Conservation (phyloP, 2,113 vertebrate genomes). For the Ranitomeya imitator region DNA sequence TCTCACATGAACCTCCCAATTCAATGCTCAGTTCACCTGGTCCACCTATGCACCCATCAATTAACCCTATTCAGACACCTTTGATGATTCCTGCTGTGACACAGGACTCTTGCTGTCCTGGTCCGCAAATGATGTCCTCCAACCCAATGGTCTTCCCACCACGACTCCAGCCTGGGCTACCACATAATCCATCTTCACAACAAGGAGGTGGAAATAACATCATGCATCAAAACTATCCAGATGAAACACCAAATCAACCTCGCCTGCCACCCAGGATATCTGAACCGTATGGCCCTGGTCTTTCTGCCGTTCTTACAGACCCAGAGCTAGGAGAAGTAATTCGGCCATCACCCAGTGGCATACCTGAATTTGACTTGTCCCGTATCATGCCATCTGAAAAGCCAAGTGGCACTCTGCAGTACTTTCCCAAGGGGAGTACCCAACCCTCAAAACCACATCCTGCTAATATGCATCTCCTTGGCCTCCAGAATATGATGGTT, state of each 20-base stretch:
- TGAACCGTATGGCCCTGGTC: conserved; percentile 71
- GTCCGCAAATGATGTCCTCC: conserved; percentile 82
- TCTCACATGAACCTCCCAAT: conserved; percentile 84
- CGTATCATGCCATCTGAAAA: conserved; percentile 98
- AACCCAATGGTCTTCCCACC: conserved; percentile 80
- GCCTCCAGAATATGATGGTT: conserved; percentile 98
- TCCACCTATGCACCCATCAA: conserved; percentile 81
- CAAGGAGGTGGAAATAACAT: conserved; percentile 66
- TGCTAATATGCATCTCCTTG: conserved; percentile 93
- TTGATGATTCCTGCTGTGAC: conserved; percentile 75
- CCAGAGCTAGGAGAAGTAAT: conserved; percentile 96
- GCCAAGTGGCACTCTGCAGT: conserved; percentile 97
- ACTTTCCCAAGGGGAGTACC: conserved; percentile 90
- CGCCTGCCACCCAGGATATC: conserved; percentile 77
- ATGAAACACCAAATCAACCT: conserved; percentile 81
- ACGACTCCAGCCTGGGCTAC: conserved; percentile 74
- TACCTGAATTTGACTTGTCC: conserved; percentile 95
- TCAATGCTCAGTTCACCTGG: conserved; percentile 87
- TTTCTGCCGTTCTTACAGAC: conserved; percentile 83
- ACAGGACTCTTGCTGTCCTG: conserved; percentile 78
- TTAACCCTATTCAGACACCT: conserved; percentile 70
- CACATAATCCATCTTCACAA: conserved; percentile 65
- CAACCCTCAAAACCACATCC: conserved; percentile 77
- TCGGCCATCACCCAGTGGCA: conserved; percentile 88
- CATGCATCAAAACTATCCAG: conserved; percentile 74